These are phyloP conservation scores for Argyresthia goedartella DNA, from an alignment of 2,888 invertebrate genomes.

Conservation along the genomic window DNA sequence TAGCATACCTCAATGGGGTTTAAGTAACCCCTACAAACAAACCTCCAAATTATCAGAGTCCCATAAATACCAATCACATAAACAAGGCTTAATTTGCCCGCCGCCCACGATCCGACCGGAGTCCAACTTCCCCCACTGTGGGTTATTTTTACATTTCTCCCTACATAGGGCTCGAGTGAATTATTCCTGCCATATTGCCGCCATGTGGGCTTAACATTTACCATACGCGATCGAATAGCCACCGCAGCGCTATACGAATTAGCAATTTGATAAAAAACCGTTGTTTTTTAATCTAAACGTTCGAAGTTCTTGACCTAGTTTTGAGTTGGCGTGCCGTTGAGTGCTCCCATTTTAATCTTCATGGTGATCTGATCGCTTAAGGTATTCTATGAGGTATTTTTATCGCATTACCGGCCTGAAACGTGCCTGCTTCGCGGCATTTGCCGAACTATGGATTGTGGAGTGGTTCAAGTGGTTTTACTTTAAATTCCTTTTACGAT, in stretches of 20 bases:
- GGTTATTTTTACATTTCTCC: constrained; percentile 51
- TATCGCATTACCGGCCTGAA: too few species aligned
- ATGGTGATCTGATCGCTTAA: not conserved
- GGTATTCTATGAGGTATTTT: not conserved
- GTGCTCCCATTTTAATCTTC: not conserved
- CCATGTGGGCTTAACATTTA: not conserved
- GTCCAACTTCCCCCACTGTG: constrained; percentile 52
- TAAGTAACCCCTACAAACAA: too few species aligned
- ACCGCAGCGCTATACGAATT: not conserved
- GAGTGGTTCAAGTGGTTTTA: too few species aligned
- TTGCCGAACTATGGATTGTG: too few species aligned
- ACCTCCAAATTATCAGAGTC: constrained; percentile 25
- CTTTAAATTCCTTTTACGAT: too few species aligned
- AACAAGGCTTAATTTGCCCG: constrained; percentile 28
- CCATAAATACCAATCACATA: constrained; percentile 55
- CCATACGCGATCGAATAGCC: not conserved
- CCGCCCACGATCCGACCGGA: constrained; percentile 29
- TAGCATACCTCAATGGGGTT: too few species aligned
- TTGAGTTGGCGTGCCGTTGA: not conserved
- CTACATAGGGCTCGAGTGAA: constrained; percentile 14
- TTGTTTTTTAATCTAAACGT: not conserved
- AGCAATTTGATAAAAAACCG: not conserved
- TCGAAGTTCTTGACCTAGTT: not conserved
- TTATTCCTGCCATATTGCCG: not conserved
- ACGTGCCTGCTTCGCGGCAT: too few species aligned